phyloP scores from a whole-genome alignment of 2,888 invertebrate genomes.

The Dromius quadrimaculatus region DNA sequence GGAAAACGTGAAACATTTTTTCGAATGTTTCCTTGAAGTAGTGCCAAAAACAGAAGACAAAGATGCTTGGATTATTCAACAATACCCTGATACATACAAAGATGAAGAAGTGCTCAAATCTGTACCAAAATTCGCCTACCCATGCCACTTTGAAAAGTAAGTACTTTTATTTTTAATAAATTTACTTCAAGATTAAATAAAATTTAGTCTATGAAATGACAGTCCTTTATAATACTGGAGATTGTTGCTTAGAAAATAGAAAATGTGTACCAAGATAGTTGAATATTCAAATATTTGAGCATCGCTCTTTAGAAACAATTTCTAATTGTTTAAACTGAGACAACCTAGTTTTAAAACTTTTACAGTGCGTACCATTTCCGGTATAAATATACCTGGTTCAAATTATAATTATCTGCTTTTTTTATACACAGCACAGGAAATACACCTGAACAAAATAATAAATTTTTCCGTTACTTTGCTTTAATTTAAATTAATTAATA shows the following conservation, averaged over 20 bases:
- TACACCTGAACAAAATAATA: not conserved
- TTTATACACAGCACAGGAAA: slow-evolving; percentile 37
- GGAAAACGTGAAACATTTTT: slow-evolving; percentile 82
- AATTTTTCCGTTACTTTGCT: not conserved
- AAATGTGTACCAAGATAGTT: too few species aligned
- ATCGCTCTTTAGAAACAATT: not conserved
- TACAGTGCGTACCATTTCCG: slow-evolving; percentile 15
- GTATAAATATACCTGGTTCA: slow-evolving; percentile 20
- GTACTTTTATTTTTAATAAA: slow-evolving; percentile 59
- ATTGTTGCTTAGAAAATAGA: not conserved
- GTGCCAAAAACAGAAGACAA: slow-evolving; percentile 75
- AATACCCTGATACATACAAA: slow-evolving; percentile 86
- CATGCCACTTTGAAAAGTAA: slow-evolving; percentile 83
- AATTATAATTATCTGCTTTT: slow-evolving; percentile 13
- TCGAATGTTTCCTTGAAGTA: slow-evolving; percentile 88
- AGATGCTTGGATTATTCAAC: slow-evolving; percentile 81
- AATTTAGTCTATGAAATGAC: too few species aligned
- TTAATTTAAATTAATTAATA: too few species aligned
- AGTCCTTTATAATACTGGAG: not conserved
- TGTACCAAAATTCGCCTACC: slow-evolving; percentile 93
- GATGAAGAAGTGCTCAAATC: slow-evolving; percentile 88
- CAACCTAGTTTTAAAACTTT: not conserved
- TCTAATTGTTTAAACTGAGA: not conserved
- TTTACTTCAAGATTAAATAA: too few species aligned
- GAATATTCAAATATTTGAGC: not conserved